Evolutionary conservation across 2,888 invertebrate species (phyloP).

Genomic region (Notodonta ziczac): DNA sequence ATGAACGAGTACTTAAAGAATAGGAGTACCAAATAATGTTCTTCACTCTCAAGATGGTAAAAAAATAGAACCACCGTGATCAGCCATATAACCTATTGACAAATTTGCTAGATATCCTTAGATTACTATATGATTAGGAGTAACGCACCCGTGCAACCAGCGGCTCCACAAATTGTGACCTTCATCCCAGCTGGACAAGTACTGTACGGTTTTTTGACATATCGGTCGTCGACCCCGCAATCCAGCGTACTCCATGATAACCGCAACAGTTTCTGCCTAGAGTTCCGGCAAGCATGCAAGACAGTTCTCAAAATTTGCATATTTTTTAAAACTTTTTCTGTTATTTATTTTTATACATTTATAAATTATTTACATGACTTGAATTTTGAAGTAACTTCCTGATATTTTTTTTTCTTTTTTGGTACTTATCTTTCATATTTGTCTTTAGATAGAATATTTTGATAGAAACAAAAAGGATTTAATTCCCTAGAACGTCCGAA

Average conservation of each 20-base stretch:
- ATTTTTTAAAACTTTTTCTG: slow-evolving; percentile 28
- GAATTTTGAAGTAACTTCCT: slow-evolving; percentile 17
- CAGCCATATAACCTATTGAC: no score
- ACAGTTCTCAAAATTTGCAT: slow-evolving; percentile 30
- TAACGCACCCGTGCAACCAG: slow-evolving; percentile 75
- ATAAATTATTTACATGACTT: slow-evolving; percentile 17
- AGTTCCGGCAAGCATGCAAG: slow-evolving; percentile 19
- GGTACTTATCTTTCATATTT: neutral
- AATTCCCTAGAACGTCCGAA: neutral
- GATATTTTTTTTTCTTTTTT: slow-evolving; percentile 16
- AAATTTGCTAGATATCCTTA: no score
- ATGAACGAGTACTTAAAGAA: no score
- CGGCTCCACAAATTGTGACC: slow-evolving; percentile 82
- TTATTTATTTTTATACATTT: slow-evolving; percentile 10
- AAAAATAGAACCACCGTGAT: no score
- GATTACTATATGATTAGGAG: no score
- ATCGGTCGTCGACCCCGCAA: slow-evolving; percentile 1
- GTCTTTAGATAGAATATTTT: neutral
- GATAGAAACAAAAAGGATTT: neutral
- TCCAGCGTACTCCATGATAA: slow-evolving; percentile 7
- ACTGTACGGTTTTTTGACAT: slow-evolving; percentile 41
- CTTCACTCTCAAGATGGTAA: no score
- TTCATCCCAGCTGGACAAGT: slow-evolving; percentile 76
- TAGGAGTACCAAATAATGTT: no score
- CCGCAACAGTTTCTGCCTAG: slow-evolving; percentile 15